Base-by-base conservation (phyloP, 2,888 invertebrate genomes). In the Pinctada fucata region DNA sequence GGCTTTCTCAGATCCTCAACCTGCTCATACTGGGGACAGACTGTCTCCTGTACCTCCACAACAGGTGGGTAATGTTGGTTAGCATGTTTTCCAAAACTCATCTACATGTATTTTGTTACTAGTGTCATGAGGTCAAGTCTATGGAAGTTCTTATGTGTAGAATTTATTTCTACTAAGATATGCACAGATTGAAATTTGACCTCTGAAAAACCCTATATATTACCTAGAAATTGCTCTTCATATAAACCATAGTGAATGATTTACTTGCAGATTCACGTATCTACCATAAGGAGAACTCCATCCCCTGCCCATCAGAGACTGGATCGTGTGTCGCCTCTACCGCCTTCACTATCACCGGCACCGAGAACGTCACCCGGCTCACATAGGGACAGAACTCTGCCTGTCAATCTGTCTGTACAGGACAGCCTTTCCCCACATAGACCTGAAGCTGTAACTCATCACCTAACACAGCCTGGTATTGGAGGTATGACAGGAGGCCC, bases 251-350 rank as follows among this genome's bases (percentile, higher is more conserved):
- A 31, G 0, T 31, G 31, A 31, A 31, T 31, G 31, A 31, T 31
- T 31, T 31, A 31, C 31, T 47, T 4, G 3, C n/a, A 71, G 51
- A n/a, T 71, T 71, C 50, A 50, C 45, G 8, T 72, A 6, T 79
- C 84, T 16, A 81, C 83, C 0, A 84, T 85, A 50, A 78, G 83
- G 45, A 81, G 85, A 67, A 86, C 86, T 0, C 86, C 86, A 8
- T 86, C 86, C 8, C 86, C 86, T 3, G 86, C 86, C 47, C 85
- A 85, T 66, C 84, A 82, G 13, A 64, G 52, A 47, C 10, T 64
- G n/a, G 76, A 73, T 6, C 48, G 73, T 3, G 65, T 70, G 16
- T 72, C 76, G 2, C 79, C 79, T 16, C 63, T 58, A 6, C 75
- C 75, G 5, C 50, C 49, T 6, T 64, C 13, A 8, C 65, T 64